A percentile compares a stretch with the other conserved stretches of the same genome.
Evolutionary conservation across 2,888 invertebrate genomes (phyloP).

Genomic region (Myathropa florea): DNA sequence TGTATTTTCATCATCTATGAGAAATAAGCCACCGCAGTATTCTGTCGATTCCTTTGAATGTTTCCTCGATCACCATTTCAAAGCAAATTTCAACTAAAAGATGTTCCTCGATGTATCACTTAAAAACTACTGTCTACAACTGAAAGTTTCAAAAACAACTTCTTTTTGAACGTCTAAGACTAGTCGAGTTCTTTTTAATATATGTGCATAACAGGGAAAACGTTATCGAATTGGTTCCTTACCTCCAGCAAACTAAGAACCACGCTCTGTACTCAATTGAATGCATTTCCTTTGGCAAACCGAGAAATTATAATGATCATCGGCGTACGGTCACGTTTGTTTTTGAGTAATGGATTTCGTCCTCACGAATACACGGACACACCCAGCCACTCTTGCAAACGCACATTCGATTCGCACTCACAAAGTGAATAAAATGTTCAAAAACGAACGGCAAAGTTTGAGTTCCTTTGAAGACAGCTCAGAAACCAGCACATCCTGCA

Average conservation of each 20-base stretch:
- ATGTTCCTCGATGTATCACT: background rate
- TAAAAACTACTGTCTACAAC: too few relatives aligned
- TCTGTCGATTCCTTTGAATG: background rate
- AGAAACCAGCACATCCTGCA: conserved; percentile 48
- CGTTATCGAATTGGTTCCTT: background rate
- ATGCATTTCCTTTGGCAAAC: background rate
- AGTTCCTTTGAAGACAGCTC: conserved; percentile 41
- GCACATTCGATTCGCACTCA: conserved; percentile 13
- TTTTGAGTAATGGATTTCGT: background rate
- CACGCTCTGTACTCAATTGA: background rate
- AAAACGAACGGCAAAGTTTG: conserved; percentile 38
- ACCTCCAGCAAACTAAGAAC: background rate
- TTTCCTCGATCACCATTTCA: background rate
- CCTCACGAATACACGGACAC: background rate
- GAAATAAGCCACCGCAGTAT: too few relatives aligned
- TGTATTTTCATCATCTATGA: too few relatives aligned
- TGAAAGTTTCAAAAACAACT: too few relatives aligned
- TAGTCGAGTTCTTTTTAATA: background rate
- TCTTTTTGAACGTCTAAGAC: background rate
- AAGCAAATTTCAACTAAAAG: background rate
- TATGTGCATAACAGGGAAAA: background rate
- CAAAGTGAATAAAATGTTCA: conserved; percentile 24
- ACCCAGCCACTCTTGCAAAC: background rate
- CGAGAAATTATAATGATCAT: background rate
- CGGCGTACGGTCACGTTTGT: background rate